Percentiles rank a stretch among this genome's conserved stretches.
Evolutionary conservation across 2,797 vertebrate genomes (phyloP).

Genomic region (Enteromius radiatus): DNA sequence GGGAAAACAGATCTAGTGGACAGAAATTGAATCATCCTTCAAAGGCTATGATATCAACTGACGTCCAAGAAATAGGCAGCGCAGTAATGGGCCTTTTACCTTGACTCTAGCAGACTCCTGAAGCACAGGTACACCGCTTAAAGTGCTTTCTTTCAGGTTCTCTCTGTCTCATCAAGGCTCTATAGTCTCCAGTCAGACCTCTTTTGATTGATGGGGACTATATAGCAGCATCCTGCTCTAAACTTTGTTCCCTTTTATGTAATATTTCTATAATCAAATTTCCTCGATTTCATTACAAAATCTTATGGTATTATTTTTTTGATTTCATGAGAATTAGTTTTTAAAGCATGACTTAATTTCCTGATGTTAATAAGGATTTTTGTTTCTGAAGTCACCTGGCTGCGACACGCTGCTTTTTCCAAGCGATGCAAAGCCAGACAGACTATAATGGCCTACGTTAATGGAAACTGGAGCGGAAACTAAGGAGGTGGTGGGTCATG

Average conservation of each 20-base stretch:
- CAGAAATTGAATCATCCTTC: conserved; percentile 63
- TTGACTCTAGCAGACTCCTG: conserved; percentile 60
- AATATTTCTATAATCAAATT: not conserved
- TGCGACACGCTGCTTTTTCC: conserved; percentile 21
- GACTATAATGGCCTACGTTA: conserved; percentile 50
- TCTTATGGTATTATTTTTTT: not conserved
- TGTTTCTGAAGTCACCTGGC: not conserved
- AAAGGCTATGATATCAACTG: conserved; percentile 55
- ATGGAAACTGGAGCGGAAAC: conserved; percentile 60
- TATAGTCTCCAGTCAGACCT: conserved; percentile 43
- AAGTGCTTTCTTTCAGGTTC: conserved; percentile 50
- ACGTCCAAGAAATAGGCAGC: conserved; percentile 62
- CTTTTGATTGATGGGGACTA: conserved; percentile 45
- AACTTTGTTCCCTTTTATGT: not conserved
- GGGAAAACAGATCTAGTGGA: conserved; percentile 57
- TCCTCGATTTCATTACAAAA: not conserved
- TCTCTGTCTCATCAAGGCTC: conserved; percentile 47
- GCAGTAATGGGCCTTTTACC: conserved; percentile 60
- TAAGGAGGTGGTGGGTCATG: conserved; percentile 66
- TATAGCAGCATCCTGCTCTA: conserved; percentile 7
- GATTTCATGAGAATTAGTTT: not conserved
- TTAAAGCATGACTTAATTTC: not conserved
- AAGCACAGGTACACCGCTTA: conserved; percentile 44
- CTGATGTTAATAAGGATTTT: not conserved
- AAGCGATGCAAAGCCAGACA: conserved; percentile 36